Evolutionary conservation across 2,888 invertebrate genomes (phyloP).

Genomic region (Bedellia somnulentella): DNA sequence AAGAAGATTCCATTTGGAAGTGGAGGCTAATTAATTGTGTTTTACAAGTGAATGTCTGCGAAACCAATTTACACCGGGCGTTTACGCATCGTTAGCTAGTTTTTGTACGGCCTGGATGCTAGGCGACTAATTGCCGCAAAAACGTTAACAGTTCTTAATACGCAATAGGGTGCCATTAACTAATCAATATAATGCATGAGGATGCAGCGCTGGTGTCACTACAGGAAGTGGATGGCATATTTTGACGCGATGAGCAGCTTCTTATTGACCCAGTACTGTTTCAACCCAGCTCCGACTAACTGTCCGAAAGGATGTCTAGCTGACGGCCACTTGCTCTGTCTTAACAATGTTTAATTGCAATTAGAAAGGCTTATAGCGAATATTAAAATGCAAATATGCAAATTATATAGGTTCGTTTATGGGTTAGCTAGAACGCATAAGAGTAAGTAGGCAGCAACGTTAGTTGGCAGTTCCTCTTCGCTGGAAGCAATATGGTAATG

Average conservation of each 20-base stretch:
- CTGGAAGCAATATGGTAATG: constrained; percentile 51
- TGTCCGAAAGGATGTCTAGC: no score
- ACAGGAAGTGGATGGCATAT: no score
- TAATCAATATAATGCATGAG: constrained; percentile 1
- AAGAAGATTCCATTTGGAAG: constrained; percentile 3
- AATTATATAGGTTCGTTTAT: neutral
- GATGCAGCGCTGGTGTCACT: constrained; percentile 1
- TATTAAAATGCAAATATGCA: neutral
- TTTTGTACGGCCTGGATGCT: constrained; percentile 18
- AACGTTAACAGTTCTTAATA: constrained; percentile 13
- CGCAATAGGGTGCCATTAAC: constrained; percentile 4
- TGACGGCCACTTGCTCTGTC: no score
- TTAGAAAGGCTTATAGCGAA: neutral
- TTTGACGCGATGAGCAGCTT: no score
- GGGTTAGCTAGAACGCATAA: neutral
- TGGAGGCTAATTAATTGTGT: constrained; percentile 4
- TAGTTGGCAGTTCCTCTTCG: constrained; percentile 26
- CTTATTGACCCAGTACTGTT: no score
- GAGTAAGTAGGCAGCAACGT: constrained; percentile 15
- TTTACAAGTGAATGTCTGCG: constrained; percentile 5
- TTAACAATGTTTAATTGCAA: no score
- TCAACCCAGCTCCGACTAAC: no score
- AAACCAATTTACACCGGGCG: constrained; percentile 23
- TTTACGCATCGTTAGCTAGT: constrained; percentile 25
- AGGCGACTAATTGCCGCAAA: constrained; percentile 27